These are phyloP conservation scores for Oncorhynchus clarkii DNA, from an alignment of 2,113 vertebrate species.

Conservation along the genomic window DNA sequence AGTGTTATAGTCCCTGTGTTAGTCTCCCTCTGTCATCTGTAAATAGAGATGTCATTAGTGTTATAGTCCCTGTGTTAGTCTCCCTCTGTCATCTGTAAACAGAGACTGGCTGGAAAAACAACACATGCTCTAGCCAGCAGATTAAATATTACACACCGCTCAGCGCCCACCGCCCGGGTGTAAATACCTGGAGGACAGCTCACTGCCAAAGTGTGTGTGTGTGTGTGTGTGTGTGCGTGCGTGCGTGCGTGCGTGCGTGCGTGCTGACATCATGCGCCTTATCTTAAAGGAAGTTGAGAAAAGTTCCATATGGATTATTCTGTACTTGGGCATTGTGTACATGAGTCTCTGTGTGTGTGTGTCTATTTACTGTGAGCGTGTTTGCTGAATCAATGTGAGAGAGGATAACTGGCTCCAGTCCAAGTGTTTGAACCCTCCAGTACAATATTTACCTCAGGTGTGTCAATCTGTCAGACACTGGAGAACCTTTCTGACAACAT, in stretches of 20 bases:
- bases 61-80: neutral
- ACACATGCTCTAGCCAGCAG: slow-evolving; percentile 14
- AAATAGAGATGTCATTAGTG: slow-evolving; percentile 22
- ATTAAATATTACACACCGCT: slow-evolving; percentile 36
- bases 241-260: too few relatives aligned
- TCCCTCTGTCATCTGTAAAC: slow-evolving; percentile 11
- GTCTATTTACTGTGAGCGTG: slow-evolving; percentile 29
- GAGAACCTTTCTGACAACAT: neutral
- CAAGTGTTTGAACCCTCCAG: too few relatives aligned
- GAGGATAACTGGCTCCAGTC: too few relatives aligned
- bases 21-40: slow-evolving; percentile 26
- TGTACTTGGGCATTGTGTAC: slow-evolving; percentile 5
- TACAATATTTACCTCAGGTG: slow-evolving; percentile 19
- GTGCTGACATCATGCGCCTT: slow-evolving; percentile 10
- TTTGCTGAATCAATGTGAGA: neutral
- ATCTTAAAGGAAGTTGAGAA: slow-evolving; percentile 5
- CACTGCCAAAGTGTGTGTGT: neutral
- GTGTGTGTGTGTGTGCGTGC: slow-evolving; percentile 29
- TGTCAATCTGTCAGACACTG: slow-evolving; percentile 20
- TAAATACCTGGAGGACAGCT: slow-evolving; percentile 45
- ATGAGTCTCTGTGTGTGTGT: slow-evolving; percentile 22
- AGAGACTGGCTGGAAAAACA: slow-evolving; percentile 43
- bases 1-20: neutral
- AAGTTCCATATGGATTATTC: slow-evolving; percentile 5
- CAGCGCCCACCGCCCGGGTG: neutral